Base-by-base conservation (phyloP, 2,113 vertebrate species). In the Coracopsis vasa region DNA sequence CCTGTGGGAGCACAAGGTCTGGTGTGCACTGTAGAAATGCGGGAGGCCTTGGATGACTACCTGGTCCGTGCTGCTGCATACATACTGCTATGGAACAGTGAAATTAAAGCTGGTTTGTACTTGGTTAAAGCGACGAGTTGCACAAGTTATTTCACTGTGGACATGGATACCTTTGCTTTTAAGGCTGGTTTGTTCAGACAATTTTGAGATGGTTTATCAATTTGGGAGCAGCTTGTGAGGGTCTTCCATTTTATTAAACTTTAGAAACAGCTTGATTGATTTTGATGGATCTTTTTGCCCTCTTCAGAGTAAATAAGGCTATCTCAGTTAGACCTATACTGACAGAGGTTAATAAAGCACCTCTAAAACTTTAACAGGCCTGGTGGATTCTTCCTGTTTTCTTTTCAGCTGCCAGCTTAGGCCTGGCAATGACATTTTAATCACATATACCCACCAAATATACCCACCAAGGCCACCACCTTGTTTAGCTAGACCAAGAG, bases 401-500 rank as follows among this genome's bases (percentile, higher is more conserved):
- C 83, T 67, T 94, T 95, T 44, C 4, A 45, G 67, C 81, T 92
- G 89, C 88, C 88, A 94, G 65, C 48, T 92, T 48, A 44, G 47
- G 60, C 56, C 64, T 89, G 72, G 92, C 90, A 86, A 61, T 88
- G 95, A 82, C 79, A 81, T 90, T 95, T 97, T 92, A 96, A 93
- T 95, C 94, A 70, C 92, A 50, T 13, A 18, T 84, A 87, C 77
- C 94, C 94, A 95, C 75, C 79, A 91, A 70, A 50, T 13, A 18
- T 84, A 87, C 77, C 94, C 94, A 95, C 75, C 79, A 91, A 70
- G 0, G 3, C 86, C 86, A 95, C 90, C 73, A 78, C 93, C 86
- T 91, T 90, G 88, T 78, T 94, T 88, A 95, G 84, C 77, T 83
- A 95, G 92, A 94, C 82, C 80, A 87, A 60, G 83, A 94, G 88